Base-by-base conservation (phyloP, 2,888 invertebrate species). In the Tholera decimalis region DNA sequence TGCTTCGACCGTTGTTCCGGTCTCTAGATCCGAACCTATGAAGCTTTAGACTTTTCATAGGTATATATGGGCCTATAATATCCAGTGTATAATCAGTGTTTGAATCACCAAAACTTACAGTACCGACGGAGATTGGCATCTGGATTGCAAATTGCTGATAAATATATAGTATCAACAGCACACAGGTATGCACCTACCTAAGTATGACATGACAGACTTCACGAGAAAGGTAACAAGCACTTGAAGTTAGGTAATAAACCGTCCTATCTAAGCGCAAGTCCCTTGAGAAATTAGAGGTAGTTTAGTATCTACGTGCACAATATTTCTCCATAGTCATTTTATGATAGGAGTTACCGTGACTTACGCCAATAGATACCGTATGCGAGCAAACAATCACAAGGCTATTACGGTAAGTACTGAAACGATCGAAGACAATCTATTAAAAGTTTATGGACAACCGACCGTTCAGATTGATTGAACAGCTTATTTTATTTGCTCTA, bases 361-460 rank as follows among this genome's bases (percentile, higher is more conserved):
- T 70, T 77, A 69, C 73, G 75, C 49, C 79, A 79, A 77, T 77
- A 77, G 75, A 79, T 77, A 60, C 43, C 68, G 63, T 73, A 74
- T 77, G 73, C 79, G 73, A 75, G 79, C 74, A 86, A 88, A 88
- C 87, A 89, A 87, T 88, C 86, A 83, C 76, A 77, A 80, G 77
- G 82, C 88, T 81, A 93, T 93, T 92, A 92, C 83, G 83, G 83
- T 92, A 89, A 93, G 93, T 92, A 92, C 88, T 87, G 77, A 66
- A 76, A 75, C 86, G 89, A 88, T 89, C 89, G 88, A 90, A 89
- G 86, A 85, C 91, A 93, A 93, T 94, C 89, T 94, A 92, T 91
- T 91, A 91, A 91, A 91, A 90, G 89, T 90, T 90, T 85, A 88
- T 86, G 86, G 89, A 86, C 87, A 86, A 87, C 79, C 79, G 81